Evolutionary conservation across 2,888 invertebrate genomes (phyloP), one percentile per base, ranked within the genome.

Genomic region (Lysandra bellargus): DNA sequence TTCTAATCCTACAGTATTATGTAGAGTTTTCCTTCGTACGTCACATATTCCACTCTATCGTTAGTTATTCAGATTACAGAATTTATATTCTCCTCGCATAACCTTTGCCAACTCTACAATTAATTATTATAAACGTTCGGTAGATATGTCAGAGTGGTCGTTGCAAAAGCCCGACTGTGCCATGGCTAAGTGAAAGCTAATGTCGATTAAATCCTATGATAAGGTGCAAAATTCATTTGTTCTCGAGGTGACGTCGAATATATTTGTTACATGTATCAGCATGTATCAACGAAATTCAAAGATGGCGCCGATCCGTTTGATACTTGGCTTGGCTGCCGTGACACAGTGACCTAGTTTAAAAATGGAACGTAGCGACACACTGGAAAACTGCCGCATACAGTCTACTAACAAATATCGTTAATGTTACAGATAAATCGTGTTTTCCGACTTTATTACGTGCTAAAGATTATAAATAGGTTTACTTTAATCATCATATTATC

Each of bases 341-440:
- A 93, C 94, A 94, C 87, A 88, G 88, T 94, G 90, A 94, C 94
- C 94, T 86, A 94, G 91, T 94, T 94, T 92, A 88, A 90, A 94
- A 93, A 94, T 93, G 93, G 92, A 93, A 92, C 92, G 90, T 88
- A 87, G 88, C 90, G 91, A 82, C 83, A 82, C 82, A 83, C 82
- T 83, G 82, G 82, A 82, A 80, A 80, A 81, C 80, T 81, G 80
- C 83, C 82, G 82, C 83, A 82, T 81, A 79, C 82, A 83, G 78
- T 33, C 75, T 79, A 79, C 79, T 75, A 75, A 61, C 75, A 79
- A 75, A 74, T 75, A 64, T 61, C 60, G 72, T 72, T 78, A 74
- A 79, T 64, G 44, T 75, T 17, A 64, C 44, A 79, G 61, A 79
- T 79, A 79, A 75, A 61, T 60, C 30, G 44, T 61, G n/a, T 44